phyloP scores from a whole-genome alignment of 2,888 invertebrate species.

The Polymixis flavicincta region DNA sequence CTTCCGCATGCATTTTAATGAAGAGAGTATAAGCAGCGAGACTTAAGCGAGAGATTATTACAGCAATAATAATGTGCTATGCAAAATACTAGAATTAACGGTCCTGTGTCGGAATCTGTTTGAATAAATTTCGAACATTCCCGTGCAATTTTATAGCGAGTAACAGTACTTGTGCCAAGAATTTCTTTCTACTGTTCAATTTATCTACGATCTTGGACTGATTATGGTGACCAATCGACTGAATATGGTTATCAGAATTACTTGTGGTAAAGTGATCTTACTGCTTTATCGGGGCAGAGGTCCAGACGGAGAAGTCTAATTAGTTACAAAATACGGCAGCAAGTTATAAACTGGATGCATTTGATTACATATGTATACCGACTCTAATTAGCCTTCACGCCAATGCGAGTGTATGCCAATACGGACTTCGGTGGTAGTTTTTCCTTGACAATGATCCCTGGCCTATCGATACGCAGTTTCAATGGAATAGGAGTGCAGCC shows the following conservation, averaged over 20 bases:
- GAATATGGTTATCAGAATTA: background rate
- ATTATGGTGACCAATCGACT: background rate
- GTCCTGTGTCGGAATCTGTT: constrained; percentile 20
- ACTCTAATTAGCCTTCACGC: too few species aligned
- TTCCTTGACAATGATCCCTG: too few species aligned
- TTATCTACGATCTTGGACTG: background rate
- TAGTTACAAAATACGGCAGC: background rate
- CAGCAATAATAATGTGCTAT: constrained; percentile 44
- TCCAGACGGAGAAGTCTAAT: background rate
- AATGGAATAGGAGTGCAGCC: too few species aligned
- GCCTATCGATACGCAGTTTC: too few species aligned
- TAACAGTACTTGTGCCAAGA: background rate
- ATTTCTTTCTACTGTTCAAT: background rate
- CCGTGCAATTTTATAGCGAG: constrained; percentile 14
- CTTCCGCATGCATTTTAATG: constrained; percentile 55
- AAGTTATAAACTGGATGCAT: background rate
- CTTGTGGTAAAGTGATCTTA: background rate
- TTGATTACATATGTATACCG: background rate
- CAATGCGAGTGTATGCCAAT: too few species aligned
- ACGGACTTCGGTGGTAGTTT: too few species aligned
- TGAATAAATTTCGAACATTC: constrained; percentile 43
- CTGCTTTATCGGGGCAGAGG: background rate
- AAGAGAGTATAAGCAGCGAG: constrained; percentile 17
- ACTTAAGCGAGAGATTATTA: constrained; percentile 44
- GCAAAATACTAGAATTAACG: constrained; percentile 50